Base-by-base conservation (phyloP, 2,888 invertebrate genomes). In the Chironomus riparius region DNA sequence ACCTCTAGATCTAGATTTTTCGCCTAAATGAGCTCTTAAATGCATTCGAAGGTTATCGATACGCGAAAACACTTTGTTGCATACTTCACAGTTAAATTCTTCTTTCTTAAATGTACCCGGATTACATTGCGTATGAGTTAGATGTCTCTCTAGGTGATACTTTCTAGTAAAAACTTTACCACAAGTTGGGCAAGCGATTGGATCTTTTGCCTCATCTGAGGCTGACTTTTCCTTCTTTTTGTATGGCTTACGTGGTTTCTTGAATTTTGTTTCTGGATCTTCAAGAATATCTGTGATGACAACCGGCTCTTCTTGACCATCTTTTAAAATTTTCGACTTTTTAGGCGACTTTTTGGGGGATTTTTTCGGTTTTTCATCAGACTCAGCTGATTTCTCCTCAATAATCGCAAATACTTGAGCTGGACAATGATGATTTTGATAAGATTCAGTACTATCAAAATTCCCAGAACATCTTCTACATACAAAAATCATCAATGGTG, bases 91-190 rank as follows among this genome's bases (percentile, higher is more conserved):
- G 75, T 81, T 79, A 78, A 83, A 80, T 13, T 81, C 80, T 48
- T 82, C 80, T 70, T 80, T 82, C 12, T 70, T 81, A 5, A 81
- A 81, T 4, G 90, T 90, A 82, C 87, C 87, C 4, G 61, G 61
- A 62, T 72, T 72, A 81, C 91, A 91, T n/a, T 89, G 90, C 72
- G 87, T 89, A 80, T 90, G 90, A 61, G 86, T 83, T 81, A 90
- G 85, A 80, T 92, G 92, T 18, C 91, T 85, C 78, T 90, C 85
- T 62, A 94, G 86, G 83, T 94, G 93, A 79, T 87, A 85, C 80
- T 88, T 86, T 48, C 90, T 88, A 80, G 89, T 88, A 80, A 93
- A 94, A 3, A 90, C 87, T 81, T 93, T 91, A 12, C 88, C 87
- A 80, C 94, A 95, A 78, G 88, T 83, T 3, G 83, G 82, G 78